Conservation (phyloP, 92 coral and sea anemone species). For the Phenganax subtilis region DNA sequence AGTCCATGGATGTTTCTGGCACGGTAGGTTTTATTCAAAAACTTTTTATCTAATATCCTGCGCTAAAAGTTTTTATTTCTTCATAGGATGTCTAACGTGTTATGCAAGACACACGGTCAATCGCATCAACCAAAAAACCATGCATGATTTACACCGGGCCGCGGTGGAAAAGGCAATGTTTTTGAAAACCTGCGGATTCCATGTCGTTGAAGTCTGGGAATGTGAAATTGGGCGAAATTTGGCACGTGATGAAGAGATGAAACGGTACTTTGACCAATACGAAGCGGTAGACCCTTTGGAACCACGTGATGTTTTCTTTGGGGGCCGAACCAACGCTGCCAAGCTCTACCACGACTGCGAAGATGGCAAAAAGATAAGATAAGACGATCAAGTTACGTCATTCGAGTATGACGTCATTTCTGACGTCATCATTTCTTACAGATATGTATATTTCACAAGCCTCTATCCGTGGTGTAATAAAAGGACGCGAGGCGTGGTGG, state of each 20-base stretch:
- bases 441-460: not conserved
- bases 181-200: too few relatives aligned
- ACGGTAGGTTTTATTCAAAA: too few relatives aligned
- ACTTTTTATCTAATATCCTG: too few relatives aligned
- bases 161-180: too few relatives aligned
- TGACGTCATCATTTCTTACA: not conserved
- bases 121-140: too few relatives aligned
- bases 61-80: too few relatives aligned
- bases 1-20: too few relatives aligned
- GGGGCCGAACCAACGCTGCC: not conserved
- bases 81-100: too few relatives aligned
- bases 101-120: too few relatives aligned
- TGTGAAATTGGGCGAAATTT: not conserved
- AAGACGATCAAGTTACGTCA: not conserved
- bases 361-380: conserved; percentile 13
- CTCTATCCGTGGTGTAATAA: not conserved
- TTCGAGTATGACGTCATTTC: not conserved
- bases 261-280: conserved; percentile 6
- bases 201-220: not conserved
- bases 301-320: conserved; percentile 27
- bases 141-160: too few relatives aligned
- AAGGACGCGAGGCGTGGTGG: conserved; percentile 24
- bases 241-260: not conserved
- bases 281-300: conserved; percentile 30
- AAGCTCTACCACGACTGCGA: conserved; percentile 2